Evolutionary conservation across 1,140 invertebrate species (phyloP).

Genomic region (Monomorium pharaonis): DNA sequence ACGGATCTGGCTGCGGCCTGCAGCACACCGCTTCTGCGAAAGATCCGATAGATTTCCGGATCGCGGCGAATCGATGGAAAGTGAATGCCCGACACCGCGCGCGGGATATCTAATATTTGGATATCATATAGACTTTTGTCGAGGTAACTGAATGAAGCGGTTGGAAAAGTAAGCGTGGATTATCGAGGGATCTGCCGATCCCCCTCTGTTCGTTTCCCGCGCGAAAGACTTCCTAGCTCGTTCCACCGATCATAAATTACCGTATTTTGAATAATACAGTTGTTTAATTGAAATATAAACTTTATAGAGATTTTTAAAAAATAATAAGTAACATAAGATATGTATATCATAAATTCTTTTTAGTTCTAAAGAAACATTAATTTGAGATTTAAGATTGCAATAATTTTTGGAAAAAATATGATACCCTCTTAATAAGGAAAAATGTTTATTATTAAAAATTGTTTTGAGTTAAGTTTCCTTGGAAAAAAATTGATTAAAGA

Average conservation of each 20-base stretch:
- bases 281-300: neutral
- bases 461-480: neutral
- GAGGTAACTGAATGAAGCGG: conserved; percentile 13
- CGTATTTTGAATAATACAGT: neutral
- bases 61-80: conserved; percentile 28
- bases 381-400: neutral
- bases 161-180: conserved; percentile 35
- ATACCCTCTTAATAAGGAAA: neutral
- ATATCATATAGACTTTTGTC: conserved; percentile 25
- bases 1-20: conserved; percentile 41
- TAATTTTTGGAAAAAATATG: neutral
- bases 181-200: neutral
- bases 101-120: conserved; percentile 52
- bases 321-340: neutral
- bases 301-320: neutral
- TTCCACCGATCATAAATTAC: neutral
- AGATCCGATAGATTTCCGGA: conserved; percentile 25
- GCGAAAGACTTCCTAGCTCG: neutral
- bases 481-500: no score
- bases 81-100: neutral
- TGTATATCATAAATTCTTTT: neutral
- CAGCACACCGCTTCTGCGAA: conserved; percentile 11
- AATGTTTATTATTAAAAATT: conserved; percentile 7
- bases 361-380: neutral
- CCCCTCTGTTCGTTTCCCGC: neutral